phyloP scores from a whole-genome alignment of 1,140 invertebrate species.

The Sipha flava region DNA sequence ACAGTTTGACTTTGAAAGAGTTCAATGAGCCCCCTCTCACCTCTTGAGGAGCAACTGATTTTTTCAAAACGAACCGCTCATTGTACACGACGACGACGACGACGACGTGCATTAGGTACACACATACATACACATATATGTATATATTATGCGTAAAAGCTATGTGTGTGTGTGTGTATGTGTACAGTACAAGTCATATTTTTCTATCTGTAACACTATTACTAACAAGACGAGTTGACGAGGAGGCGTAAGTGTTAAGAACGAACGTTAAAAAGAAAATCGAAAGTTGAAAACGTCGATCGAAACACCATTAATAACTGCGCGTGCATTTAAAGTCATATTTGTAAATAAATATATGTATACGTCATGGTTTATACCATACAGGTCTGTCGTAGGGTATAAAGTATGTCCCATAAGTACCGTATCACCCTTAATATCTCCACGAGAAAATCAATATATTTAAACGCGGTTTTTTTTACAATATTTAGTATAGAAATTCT shows the following conservation, averaged over 20 bases:
- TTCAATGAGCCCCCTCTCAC: slow-evolving; percentile 12
- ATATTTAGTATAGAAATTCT: no score
- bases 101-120: no score
- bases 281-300: not conserved
- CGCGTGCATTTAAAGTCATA: not conserved
- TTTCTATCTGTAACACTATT: not conserved
- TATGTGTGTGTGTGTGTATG: not conserved
- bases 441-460: no score
- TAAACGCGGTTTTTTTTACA: no score
- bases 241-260: not conserved
- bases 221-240: not conserved
- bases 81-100: not conserved
- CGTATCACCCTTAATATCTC: no score
- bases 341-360: no score
- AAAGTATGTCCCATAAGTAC: no score
- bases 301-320: not conserved
- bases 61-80: not conserved
- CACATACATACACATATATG: not conserved
- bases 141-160: not conserved
- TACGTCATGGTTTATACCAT: no score
- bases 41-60: not conserved
- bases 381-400: no score
- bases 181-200: not conserved
- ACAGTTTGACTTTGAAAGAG: slow-evolving; percentile 8
- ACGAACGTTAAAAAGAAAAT: not conserved